Percentiles rank a stretch among this genome's conserved stretches.
Evolutionary conservation across 2,888 invertebrate genomes (phyloP).

Genomic region (Euzetes globulus): DNA sequence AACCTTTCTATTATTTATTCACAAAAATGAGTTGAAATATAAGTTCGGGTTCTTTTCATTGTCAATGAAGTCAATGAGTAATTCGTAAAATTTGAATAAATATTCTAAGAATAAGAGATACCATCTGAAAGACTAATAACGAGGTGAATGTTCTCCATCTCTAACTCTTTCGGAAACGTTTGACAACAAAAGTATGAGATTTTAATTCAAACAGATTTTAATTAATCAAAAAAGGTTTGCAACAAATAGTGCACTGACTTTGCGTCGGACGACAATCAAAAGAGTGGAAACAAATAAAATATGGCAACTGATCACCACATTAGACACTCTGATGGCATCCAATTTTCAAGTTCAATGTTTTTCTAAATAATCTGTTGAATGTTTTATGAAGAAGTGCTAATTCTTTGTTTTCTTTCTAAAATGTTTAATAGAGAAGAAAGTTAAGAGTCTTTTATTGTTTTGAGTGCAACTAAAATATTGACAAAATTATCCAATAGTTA

Average conservation of each 20-base stretch:
- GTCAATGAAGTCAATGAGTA: slow-evolving; percentile 4
- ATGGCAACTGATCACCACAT: not conserved
- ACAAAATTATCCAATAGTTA: slow-evolving; percentile 1
- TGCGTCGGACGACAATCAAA: not conserved
- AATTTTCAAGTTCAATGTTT: not conserved
- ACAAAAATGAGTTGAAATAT: not conserved
- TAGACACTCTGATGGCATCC: not conserved
- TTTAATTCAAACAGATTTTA: not conserved
- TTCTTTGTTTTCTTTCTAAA: not conserved
- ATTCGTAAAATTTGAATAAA: not conserved
- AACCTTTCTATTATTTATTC: not conserved
- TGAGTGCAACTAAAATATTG: not conserved
- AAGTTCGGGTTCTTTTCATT: not conserved
- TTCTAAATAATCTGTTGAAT: not conserved
- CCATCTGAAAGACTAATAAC: not conserved
- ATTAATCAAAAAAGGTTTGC: not conserved
- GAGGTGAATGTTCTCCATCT: not conserved
- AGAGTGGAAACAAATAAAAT: not conserved
- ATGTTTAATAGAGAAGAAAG: not conserved
- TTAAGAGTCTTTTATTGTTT: not conserved
- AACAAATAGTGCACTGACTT: not conserved
- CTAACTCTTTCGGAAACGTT: not conserved
- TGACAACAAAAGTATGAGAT: not conserved
- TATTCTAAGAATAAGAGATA: not conserved
- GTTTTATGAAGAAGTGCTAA: not conserved